Base-by-base conservation (phyloP, 2,113 vertebrate genomes). In the Crotalus tigris region DNA sequence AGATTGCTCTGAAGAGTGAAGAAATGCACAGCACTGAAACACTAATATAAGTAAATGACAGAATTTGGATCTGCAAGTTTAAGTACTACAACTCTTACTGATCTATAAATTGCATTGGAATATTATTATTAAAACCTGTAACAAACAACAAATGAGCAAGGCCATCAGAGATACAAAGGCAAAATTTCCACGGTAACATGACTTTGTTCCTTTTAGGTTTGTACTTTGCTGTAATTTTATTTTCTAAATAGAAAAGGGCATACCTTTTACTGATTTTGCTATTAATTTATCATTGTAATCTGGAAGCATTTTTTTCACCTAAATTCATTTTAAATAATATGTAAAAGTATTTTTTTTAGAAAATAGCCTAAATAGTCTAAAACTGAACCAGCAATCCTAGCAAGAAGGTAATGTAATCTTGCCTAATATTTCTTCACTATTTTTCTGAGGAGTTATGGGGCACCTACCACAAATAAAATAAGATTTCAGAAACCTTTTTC, bases 371-470 rank as follows among this genome's bases (percentile, higher is more conserved):
- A 57, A 49, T n/a, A 29, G 49, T 64, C 92, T 87, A 49, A 55
- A 29, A 93, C 57, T 1, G 29, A 7, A 58, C 33, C 69, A 2
- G 49, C 19, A 29, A 75, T 21, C 29, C 90, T 51, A 3, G 1
- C 4, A 46, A 91, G 17, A 10, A 93, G 49, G 58, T 94, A 92
- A 86, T 94, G 49, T 92, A 91, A 87, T 93, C 10, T 1, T 93
- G 92, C 81, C 53, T 15, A 89, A 92, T 90, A 21, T 3, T 51
- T 87, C 53, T 29, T 0, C 1, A 33, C 55, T 1, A 54, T 17
- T 85, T 39, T 57, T 91, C 89, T 26, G 57, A 89, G 91, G 93
- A 49, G 24, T 61, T 95, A 88, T 57, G 24, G 53, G 90, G 57
- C 6, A 54, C 55, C 89, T 91, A 92, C 2, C 0, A 57, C 91